phyloP scores from a whole-genome alignment of 2,113 vertebrate genomes.

The Hystrix cristata region DNA sequence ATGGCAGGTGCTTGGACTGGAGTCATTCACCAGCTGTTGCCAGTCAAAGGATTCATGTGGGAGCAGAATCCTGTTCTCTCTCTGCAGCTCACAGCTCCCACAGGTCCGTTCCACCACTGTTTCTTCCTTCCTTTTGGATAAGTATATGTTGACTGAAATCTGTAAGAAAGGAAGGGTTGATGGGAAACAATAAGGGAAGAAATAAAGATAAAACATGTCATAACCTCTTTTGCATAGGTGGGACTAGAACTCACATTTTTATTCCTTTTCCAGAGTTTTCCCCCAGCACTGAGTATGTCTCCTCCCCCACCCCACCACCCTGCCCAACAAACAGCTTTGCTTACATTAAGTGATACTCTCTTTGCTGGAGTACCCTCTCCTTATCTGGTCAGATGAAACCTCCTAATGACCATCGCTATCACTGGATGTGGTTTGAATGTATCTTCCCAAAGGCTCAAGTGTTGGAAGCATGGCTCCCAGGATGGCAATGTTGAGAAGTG shows the following conservation, averaged over 20 bases:
- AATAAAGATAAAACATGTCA: neutral
- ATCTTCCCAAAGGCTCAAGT: neutral
- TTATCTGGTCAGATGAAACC: neutral
- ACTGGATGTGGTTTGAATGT: neutral
- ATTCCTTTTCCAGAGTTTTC: neutral
- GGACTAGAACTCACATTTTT: neutral
- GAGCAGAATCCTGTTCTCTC: neutral
- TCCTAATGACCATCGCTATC: neutral
- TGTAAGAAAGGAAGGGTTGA: neutral
- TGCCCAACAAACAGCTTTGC: neutral
- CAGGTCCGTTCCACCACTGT: neutral
- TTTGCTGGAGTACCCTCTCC: neutral
- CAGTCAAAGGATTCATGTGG: neutral
- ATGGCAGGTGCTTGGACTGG: neutral
- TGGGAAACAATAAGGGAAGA: neutral
- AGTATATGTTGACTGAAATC: slow-evolving; percentile 39
- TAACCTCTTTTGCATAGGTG: neutral
- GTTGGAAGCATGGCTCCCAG: neutral
- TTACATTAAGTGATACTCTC: neutral
- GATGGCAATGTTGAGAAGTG: neutral
- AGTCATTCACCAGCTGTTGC: neutral
- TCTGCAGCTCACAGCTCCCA: neutral
- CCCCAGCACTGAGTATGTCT: neutral
- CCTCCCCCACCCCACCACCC: neutral
- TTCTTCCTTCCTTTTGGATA: neutral